Evolutionary conservation across 2,888 invertebrate species (phyloP), one percentile per base, ranked within the genome.

Genomic region (Napeogenes inachia): DNA sequence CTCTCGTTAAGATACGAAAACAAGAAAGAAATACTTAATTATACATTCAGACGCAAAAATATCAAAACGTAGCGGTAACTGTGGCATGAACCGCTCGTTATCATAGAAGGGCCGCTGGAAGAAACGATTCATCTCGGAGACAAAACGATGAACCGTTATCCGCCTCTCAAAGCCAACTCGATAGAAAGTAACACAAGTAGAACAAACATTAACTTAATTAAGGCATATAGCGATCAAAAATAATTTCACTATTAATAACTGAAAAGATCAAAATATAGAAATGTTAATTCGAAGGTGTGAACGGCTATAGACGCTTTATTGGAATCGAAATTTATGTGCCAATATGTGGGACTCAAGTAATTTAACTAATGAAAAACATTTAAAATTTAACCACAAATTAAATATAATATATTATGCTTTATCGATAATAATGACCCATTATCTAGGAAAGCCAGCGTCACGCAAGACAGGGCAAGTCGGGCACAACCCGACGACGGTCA

Each of bases 161-260:
- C 72, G 64, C 72, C 70, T 71, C 72, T 75, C 74, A 60, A 68
- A 55, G 65, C 65, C 61, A 67, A 64, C 69, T 69, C 73, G 73
- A 75, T 80, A 76, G 83, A 87, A 87, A 87, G 84, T 82, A 85
- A 84, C 78, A 82, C 82, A 79, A 82, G 79, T 85, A 80, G 80
- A 83, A 83, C 80, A 73, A 84, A 79, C 81, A 82, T 84, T 78
- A 81, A 75, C 75, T 82, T 86, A 82, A 87, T 87, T 84, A 79
- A 78, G 79, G 77, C 77, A 79, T 75, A 78, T 73, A 71, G 47
- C 50, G 54, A 61, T 60, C 56, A 50, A 61, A 56, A 64, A 66
- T 60, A 59, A 61, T 63, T 57, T 50, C 47, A 56, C 58, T 63
- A 61, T 59, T 66, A 64, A 66, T 61, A 56, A 56, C 50, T 53